These are phyloP conservation scores for Hydrozoanthus tunicans DNA, from an alignment of 64 coral and sea anemone genomes.

Conservation along the genomic window DNA sequence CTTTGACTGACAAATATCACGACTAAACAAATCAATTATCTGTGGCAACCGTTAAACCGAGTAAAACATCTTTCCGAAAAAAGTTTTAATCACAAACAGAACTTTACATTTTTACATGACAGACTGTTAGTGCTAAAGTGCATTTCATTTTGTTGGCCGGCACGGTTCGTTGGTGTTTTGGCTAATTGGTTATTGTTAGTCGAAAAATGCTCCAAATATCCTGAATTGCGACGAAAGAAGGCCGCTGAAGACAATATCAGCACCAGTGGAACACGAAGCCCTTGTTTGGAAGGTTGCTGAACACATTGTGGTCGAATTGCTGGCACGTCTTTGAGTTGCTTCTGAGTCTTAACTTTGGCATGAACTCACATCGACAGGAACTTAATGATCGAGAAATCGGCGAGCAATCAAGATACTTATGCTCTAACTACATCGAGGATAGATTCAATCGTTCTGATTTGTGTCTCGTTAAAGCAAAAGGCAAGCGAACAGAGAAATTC, in stretches of 20 bases:
- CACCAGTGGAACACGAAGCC: slow-evolving; percentile 8
- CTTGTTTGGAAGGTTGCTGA: background rate
- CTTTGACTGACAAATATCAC: too few relatives aligned
- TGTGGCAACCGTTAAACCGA: too few relatives aligned
- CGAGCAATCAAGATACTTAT: slow-evolving; percentile 65
- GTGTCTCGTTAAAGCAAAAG: slow-evolving; percentile 48
- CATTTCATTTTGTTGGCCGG: background rate
- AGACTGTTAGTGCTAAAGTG: too few relatives aligned
- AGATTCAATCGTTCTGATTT: slow-evolving; percentile 63
- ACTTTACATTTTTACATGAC: too few relatives aligned
- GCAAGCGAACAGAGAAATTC: slow-evolving; percentile 9
- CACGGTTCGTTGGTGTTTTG: slow-evolving; percentile 16
- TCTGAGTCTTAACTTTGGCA: background rate
- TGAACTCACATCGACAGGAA: background rate
- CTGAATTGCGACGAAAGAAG: background rate
- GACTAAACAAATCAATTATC: too few relatives aligned
- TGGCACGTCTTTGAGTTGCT: background rate
- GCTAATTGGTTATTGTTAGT: slow-evolving; percentile 10
- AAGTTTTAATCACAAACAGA: too few relatives aligned
- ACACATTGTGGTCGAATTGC: background rate
- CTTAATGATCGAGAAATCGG: slow-evolving; percentile 59
- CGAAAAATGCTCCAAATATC: slow-evolving; percentile 28
- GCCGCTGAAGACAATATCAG: background rate
- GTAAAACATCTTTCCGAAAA: too few relatives aligned
- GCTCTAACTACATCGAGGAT: slow-evolving; percentile 76